Conservation (phyloP, 1,140 invertebrate species). For the Papilio polytes region DNA sequence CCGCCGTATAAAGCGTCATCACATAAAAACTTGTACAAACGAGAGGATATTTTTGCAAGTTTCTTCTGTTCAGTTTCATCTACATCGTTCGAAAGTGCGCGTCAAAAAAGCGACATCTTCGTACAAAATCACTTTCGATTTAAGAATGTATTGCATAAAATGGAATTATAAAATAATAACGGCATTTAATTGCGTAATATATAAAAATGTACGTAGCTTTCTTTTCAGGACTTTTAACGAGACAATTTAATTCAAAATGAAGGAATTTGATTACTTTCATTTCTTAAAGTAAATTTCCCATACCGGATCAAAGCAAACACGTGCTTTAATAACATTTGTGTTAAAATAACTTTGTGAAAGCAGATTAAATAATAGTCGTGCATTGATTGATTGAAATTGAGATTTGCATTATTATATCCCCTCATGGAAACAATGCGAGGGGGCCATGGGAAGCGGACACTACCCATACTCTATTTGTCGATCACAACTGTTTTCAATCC, state of each 20-base stretch:
- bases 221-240: neutral
- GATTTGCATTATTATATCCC: constrained; percentile 35
- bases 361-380: constrained; percentile 34
- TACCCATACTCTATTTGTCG: constrained; percentile 22
- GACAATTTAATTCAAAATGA: neutral
- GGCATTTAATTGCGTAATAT: neutral
- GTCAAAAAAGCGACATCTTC: constrained; percentile 15
- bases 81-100: neutral
- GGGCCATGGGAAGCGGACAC: constrained; percentile 25
- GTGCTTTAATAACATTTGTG: neutral
- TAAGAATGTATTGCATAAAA: constrained; percentile 8
- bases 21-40: constrained; percentile 3
- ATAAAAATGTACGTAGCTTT: neutral
- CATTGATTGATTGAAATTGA: constrained; percentile 30
- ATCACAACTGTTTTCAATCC: constrained; percentile 9
- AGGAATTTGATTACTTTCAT: neutral
- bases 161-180: neutral
- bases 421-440: constrained; percentile 27
- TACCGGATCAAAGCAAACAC: neutral
- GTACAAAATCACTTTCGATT: constrained; percentile 16
- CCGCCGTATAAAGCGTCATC: constrained; percentile 29
- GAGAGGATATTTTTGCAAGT: constrained; percentile 1
- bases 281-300: neutral
- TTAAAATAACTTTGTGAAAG: constrained; percentile 19
- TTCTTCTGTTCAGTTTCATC: constrained; percentile 8